A percentile compares a stretch with the other conserved stretches of the same genome.
Evolutionary conservation across 2,113 vertebrate species (phyloP).

Genomic region (Raja brachyura): DNA sequence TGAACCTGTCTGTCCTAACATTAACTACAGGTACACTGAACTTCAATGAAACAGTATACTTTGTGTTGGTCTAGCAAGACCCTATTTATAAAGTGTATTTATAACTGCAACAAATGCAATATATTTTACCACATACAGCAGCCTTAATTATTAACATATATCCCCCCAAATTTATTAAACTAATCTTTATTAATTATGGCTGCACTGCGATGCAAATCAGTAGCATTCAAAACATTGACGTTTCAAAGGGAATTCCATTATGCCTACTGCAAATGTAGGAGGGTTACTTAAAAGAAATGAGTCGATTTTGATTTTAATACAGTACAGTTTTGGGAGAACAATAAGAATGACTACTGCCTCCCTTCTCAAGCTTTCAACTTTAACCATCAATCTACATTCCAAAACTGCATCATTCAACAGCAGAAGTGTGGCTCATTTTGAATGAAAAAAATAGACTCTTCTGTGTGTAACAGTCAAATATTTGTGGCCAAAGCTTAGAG

Average conservation of each 20-base stretch:
- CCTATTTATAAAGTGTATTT: conserved; percentile 17
- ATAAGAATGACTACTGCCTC: conserved; percentile 34
- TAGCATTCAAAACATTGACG: conserved; percentile 32
- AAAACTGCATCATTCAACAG: conserved; percentile 29
- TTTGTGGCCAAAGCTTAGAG: conserved; percentile 36
- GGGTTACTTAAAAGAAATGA: conserved; percentile 11
- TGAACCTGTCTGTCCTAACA: conserved; percentile 63
- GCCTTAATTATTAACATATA: conserved; percentile 34
- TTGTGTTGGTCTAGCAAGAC: conserved; percentile 31
- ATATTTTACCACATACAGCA: conserved; percentile 31
- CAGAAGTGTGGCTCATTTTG: conserved; percentile 30
- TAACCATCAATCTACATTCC: conserved; percentile 33
- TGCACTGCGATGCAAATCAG: conserved; percentile 35
- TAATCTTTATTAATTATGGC: conserved; percentile 35
- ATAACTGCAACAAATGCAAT: conserved; percentile 35
- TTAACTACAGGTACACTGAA: conserved; percentile 62
- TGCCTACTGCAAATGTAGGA: conserved; percentile 20
- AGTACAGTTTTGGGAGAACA: conserved; percentile 34
- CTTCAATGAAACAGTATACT: conserved; percentile 34
- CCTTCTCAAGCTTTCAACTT: conserved; percentile 19
- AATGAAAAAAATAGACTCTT: conserved; percentile 26
- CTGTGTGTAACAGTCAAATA: conserved; percentile 26
- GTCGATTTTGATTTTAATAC: conserved; percentile 35
- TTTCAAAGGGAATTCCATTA: conserved; percentile 32
- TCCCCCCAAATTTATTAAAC: conserved; percentile 19